phyloP scores from a whole-genome alignment of 2,113 vertebrate species.

The Platanista minor region DNA sequence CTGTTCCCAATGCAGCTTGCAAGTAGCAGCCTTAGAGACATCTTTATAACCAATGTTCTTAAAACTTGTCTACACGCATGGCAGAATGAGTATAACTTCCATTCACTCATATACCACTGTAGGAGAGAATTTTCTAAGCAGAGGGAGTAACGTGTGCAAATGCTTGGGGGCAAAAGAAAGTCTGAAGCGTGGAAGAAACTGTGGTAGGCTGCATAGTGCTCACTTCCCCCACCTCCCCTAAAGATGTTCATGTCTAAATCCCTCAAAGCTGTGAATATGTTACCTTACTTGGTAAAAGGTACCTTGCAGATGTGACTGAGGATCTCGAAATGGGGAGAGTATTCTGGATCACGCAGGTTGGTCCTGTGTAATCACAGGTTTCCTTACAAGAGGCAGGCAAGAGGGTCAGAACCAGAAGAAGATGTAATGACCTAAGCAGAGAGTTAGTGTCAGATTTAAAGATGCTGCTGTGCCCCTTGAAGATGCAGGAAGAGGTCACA shows the following conservation, averaged over 20 bases:
- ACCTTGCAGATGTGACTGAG: not conserved
- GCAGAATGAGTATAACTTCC: not conserved
- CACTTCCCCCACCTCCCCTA: not conserved
- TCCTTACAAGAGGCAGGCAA: not conserved
- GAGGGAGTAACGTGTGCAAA: not conserved
- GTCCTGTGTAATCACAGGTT: not conserved
- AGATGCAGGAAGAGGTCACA: not conserved
- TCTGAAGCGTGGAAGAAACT: no score
- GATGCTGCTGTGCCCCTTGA: not conserved
- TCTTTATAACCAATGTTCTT: not conserved
- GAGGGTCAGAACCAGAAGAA: not conserved
- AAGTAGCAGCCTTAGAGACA: no score
- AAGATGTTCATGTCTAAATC: not conserved
- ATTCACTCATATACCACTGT: not conserved
- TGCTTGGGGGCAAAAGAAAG: not conserved
- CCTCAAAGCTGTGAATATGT: not conserved
- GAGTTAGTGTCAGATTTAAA: not conserved
- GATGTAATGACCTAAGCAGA: not conserved
- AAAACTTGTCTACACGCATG: not conserved
- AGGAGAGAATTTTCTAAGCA: not conserved
- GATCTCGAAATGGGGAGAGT: not conserved
- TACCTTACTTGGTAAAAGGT: not conserved
- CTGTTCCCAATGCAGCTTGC: no score
- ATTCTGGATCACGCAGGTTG: not conserved
- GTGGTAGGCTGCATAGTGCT: not conserved